Conservation (phyloP, 2,797 vertebrate species). For the Liparis tanakae region DNA sequence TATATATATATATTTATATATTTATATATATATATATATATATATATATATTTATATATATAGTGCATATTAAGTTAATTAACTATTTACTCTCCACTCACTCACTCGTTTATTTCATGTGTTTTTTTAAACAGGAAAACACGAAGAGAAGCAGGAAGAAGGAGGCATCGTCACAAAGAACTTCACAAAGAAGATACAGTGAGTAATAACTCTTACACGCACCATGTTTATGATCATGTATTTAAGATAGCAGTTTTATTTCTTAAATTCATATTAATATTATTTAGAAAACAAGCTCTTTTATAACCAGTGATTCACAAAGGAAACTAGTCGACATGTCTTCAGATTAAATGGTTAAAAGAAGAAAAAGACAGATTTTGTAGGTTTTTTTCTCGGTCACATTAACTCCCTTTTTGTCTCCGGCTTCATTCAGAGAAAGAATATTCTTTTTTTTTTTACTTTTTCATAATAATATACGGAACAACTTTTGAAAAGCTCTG, state of each 20-base stretch:
- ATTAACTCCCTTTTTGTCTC: too few relatives aligned
- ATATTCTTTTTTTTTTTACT: too few relatives aligned
- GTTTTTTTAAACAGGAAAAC: conserved; percentile 86
- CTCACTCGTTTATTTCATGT: background rate
- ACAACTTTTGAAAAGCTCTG: background rate
- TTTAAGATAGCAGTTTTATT: background rate
- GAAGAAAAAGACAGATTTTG: background rate
- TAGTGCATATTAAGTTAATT: background rate
- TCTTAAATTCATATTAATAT: background rate
- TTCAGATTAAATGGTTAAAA: background rate
- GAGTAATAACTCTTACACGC: conserved; percentile 70
- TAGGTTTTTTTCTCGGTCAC: background rate
- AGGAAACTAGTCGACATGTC: background rate
- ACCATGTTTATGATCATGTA: background rate
- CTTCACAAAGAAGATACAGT: conserved; percentile 99
- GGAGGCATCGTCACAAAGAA: conserved; percentile 98
- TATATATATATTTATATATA: too few relatives aligned
- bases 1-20: too few relatives aligned
- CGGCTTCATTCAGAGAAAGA: too few relatives aligned
- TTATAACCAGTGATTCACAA: background rate
- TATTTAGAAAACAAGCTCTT: background rate
- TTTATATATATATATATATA: too few relatives aligned
- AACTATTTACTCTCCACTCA: background rate
- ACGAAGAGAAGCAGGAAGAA: conserved; percentile 97
- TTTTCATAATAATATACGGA: background rate